Percentiles rank a stretch among this genome's conserved stretches.
phyloP scores from a whole-genome alignment of 2,113 vertebrate species.

The Steatornis caripensis region DNA sequence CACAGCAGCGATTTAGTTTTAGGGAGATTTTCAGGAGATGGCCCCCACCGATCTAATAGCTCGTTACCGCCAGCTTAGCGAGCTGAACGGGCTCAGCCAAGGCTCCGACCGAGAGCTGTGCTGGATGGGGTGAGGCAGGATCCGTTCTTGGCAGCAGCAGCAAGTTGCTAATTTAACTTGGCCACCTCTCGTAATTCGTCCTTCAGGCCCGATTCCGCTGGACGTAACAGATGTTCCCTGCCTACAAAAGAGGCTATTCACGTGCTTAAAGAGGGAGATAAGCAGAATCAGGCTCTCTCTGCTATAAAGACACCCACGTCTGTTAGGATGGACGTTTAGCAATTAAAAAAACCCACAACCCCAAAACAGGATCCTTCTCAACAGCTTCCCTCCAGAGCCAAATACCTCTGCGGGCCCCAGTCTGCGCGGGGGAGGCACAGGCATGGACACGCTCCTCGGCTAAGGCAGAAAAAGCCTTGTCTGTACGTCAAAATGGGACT shows the following conservation, averaged over 20 bases:
- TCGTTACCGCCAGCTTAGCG: background rate
- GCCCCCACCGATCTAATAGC: background rate
- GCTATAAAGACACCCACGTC: background rate
- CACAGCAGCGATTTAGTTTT: rapidly evolving
- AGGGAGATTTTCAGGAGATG: background rate
- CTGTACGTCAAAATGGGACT: background rate
- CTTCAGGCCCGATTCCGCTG: background rate
- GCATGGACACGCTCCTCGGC: background rate
- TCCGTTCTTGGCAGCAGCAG: background rate
- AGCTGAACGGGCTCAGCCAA: background rate
- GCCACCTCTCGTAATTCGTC: background rate
- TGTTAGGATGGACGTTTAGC: background rate
- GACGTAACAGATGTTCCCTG: background rate
- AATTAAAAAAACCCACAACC: background rate
- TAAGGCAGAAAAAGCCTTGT: background rate
- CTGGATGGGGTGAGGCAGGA: background rate
- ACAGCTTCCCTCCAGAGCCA: background rate
- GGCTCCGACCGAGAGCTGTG: rapidly evolving
- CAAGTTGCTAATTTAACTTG: background rate
- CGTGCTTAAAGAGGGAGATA: background rate
- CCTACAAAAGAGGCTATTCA: background rate
- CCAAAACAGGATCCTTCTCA: background rate
- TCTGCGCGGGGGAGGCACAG: background rate
- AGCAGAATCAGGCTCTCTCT: background rate
- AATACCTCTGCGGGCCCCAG: background rate